A percentile compares a stretch with the other conserved stretches of the same genome.
Evolutionary conservation across 2,888 invertebrate species (phyloP).

Genomic region (Reticulitermes lucifugus): DNA sequence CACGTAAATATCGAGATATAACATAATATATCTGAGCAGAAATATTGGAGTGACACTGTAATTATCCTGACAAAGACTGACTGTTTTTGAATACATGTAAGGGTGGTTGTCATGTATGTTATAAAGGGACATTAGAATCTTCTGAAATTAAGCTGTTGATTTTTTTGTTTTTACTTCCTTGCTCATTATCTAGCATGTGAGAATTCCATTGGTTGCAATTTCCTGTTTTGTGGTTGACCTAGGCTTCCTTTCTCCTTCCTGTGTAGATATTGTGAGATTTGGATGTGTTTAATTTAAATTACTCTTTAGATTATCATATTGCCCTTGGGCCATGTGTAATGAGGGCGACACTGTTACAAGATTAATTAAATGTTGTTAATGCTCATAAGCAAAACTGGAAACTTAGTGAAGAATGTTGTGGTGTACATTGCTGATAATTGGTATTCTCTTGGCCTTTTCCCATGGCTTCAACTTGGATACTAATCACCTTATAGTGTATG

Average conservation of each 20-base stretch:
- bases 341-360: too few relatives aligned
- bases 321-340: too few relatives aligned
- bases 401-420: background rate
- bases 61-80: slow-evolving; percentile 1
- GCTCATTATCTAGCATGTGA: background rate
- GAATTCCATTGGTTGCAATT: background rate
- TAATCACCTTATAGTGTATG: slow-evolving; percentile 6
- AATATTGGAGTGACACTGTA: background rate
- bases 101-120: background rate
- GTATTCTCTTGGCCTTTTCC: background rate
- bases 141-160: background rate
- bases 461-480: slow-evolving; percentile 7
- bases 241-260: slow-evolving; percentile 2
- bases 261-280: background rate
- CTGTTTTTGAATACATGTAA: slow-evolving; percentile 6
- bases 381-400: background rate
- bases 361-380: too few relatives aligned
- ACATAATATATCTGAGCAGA: background rate
- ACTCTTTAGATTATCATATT: background rate
- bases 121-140: background rate
- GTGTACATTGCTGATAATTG: background rate
- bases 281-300: background rate
- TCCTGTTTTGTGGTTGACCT: slow-evolving; percentile 1
- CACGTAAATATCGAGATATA: background rate
- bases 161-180: background rate